These are phyloP conservation scores for Pachliopta kotzebuea DNA, from an alignment of 2,888 invertebrate genomes.

Conservation along the genomic window DNA sequence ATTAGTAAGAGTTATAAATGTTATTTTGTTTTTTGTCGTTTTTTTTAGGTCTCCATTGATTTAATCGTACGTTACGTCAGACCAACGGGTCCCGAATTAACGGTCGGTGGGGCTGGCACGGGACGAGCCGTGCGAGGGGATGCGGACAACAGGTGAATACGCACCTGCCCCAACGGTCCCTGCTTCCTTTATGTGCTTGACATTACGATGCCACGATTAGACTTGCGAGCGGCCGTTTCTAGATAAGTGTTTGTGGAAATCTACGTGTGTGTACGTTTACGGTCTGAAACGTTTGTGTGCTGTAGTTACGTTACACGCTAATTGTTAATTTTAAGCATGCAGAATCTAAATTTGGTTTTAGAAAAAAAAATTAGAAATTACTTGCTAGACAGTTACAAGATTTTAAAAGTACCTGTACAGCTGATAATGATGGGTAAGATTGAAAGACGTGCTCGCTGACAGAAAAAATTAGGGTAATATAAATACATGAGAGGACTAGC, in stretches of 20 bases:
- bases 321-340: neutral
- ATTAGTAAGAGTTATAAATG: neutral
- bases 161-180: slow-evolving; percentile 70
- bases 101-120: slow-evolving; percentile 50
- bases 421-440: no score
- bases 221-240: slow-evolving; percentile 38
- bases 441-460: no score
- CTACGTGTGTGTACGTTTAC: neutral
- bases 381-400: no score
- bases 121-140: slow-evolving; percentile 34
- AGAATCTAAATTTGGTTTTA: neutral
- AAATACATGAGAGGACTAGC: no score
- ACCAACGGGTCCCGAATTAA: slow-evolving; percentile 50
- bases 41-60: slow-evolving; percentile 34
- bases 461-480: no score
- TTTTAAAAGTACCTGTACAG: no score
- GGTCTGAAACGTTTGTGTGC: neutral
- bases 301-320: neutral
- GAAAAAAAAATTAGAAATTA: neutral
- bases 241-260: slow-evolving; percentile 31
- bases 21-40: neutral
- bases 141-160: slow-evolving; percentile 66
- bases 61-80: slow-evolving; percentile 55
- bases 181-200: slow-evolving; percentile 62
- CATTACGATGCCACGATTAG: slow-evolving; percentile 70